phyloP scores from a whole-genome alignment of 2,888 invertebrate genomes.

The Agonopterix heracliana region DNA sequence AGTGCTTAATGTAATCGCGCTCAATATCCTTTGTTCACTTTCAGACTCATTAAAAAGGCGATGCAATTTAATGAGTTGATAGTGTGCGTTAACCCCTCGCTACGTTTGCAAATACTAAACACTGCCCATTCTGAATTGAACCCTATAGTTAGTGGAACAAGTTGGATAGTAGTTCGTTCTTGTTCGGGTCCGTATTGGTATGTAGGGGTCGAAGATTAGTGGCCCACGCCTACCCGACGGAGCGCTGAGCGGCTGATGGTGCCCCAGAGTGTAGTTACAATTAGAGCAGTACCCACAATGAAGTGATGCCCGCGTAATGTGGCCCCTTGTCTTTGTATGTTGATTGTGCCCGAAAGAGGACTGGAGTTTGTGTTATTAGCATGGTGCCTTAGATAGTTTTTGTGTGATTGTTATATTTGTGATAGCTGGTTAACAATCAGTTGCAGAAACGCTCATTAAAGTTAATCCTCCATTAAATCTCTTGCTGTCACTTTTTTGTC shows the following conservation, averaged over 20 bases:
- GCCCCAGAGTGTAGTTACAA: conserved; percentile 76
- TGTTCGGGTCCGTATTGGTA: conserved; percentile 48
- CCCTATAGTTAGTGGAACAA: conserved; percentile 24
- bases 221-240: conserved; percentile 71
- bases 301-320: conserved; percentile 73
- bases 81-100: conserved; percentile 75
- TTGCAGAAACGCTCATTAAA: too few species aligned
- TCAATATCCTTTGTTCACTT: conserved; percentile 76
- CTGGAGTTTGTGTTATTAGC: conserved; percentile 22
- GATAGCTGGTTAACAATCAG: too few species aligned
- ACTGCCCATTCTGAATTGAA: conserved; percentile 22
- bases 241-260: conserved; percentile 74
- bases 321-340: conserved; percentile 72
- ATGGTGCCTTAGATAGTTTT: conserved; percentile 3
- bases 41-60: conserved; percentile 77
- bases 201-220: conserved; percentile 76
- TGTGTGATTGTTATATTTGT: background rate
- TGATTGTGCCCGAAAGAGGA: conserved; percentile 66
- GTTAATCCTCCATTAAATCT: too few species aligned
- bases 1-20: conserved; percentile 73
- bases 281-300: conserved; percentile 75
- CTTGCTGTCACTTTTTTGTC: too few species aligned
- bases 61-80: conserved; percentile 77
- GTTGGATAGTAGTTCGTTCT: conserved; percentile 26
- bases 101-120: conserved; percentile 64